Evolutionary conservation across 2,113 vertebrate species (phyloP).

Genomic region (Emydura subglobosa): DNA sequence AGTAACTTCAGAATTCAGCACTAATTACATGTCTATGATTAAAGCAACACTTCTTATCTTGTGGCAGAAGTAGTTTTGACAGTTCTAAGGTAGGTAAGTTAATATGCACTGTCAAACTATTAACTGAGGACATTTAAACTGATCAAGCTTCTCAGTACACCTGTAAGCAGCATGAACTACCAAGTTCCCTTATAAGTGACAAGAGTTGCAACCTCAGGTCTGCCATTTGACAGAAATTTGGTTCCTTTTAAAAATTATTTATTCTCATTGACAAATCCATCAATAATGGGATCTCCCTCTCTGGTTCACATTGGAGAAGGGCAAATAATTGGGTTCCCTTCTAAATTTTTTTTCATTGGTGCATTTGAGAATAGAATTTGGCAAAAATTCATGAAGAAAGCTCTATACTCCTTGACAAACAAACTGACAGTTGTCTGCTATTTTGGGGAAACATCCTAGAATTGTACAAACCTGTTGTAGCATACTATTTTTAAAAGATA

Average conservation of each 20-base stretch:
- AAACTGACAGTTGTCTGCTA: conserved; percentile 59
- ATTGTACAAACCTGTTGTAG: conserved; percentile 59
- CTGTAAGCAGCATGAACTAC: not conserved
- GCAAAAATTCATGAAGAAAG: conserved; percentile 15
- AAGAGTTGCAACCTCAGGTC: not conserved
- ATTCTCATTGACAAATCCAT: conserved; percentile 1
- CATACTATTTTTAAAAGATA: conserved; percentile 51
- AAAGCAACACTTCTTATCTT: conserved; percentile 18
- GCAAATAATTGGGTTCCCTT: not conserved
- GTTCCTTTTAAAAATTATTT: not conserved
- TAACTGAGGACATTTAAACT: conserved; percentile 32
- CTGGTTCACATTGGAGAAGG: accelerated
- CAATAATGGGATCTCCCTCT: not conserved
- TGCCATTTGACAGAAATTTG: not conserved
- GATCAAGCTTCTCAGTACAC: conserved; percentile 41
- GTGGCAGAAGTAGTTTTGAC: conserved; percentile 18
- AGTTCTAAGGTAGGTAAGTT: not conserved
- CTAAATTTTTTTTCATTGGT: accelerated
- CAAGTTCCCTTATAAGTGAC: not conserved
- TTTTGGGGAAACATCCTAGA: conserved; percentile 37
- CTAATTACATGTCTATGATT: conserved; percentile 34
- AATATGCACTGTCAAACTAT: not conserved
- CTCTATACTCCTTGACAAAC: conserved; percentile 31
- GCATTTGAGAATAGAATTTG: not conserved
- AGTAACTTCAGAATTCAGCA: conserved; percentile 26